These are phyloP conservation scores for Leptobrachium leishanense DNA, from an alignment of 2,113 vertebrate species.

Conservation along the genomic window DNA sequence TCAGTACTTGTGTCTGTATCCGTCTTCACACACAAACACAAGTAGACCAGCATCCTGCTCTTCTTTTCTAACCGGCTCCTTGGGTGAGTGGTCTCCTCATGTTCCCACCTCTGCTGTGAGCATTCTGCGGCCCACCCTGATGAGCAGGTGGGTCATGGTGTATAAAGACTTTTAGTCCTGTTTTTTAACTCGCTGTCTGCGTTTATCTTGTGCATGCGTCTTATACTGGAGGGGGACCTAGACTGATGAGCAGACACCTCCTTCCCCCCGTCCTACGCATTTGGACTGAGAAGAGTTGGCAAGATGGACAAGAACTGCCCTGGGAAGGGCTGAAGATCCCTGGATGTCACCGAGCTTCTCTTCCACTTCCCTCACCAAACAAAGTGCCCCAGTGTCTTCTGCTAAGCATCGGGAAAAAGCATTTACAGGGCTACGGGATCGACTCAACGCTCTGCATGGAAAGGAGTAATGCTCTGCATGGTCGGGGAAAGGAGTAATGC, in stretches of 20 bases:
- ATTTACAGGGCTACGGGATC: background rate
- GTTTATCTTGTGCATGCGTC: slow-evolving; percentile 49
- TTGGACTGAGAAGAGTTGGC: slow-evolving; percentile 5
- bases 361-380: background rate
- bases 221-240: slow-evolving; percentile 29
- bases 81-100: slow-evolving; percentile 33
- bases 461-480: slow-evolving; percentile 21
- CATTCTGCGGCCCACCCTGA: background rate
- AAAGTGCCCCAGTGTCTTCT: background rate
- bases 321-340: slow-evolving; percentile 8
- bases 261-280: slow-evolving; percentile 18
- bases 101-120: slow-evolving; percentile 24
- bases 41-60: slow-evolving; percentile 13
- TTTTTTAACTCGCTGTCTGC: slow-evolving; percentile 49
- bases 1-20: slow-evolving; percentile 10
- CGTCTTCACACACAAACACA: slow-evolving; percentile 19
- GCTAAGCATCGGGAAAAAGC: background rate
- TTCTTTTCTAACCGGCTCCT: slow-evolving; percentile 33
- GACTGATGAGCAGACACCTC: slow-evolving; percentile 13
- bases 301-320: slow-evolving; percentile 14
- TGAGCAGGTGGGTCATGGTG: slow-evolving; percentile 29
- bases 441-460: background rate
- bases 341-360: slow-evolving; percentile 26
- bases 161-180: slow-evolving; percentile 46
- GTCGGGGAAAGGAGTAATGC: background rate